Percentiles rank a stretch among this genome's conserved stretches.
phyloP scores from a whole-genome alignment of 64 coral and sea anemone species.

The Astreopora myriophthalma region DNA sequence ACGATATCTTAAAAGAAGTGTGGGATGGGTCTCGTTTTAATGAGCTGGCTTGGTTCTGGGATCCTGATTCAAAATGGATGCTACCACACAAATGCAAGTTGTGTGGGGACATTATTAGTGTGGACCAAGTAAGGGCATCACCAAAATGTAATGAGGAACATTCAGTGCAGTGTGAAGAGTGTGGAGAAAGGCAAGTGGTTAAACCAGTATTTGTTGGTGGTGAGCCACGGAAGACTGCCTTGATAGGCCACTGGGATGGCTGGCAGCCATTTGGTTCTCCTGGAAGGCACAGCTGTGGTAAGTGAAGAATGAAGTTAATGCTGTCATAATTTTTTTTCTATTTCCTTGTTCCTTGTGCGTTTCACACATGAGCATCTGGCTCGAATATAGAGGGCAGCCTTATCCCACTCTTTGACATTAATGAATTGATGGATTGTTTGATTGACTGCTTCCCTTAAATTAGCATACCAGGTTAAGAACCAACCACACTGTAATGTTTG shows the following conservation, averaged over 20 bases:
- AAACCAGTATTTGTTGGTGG: neutral
- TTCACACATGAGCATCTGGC: no score
- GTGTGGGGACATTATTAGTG: neutral
- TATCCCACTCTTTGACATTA: no score
- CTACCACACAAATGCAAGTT: neutral
- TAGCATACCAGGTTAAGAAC: no score
- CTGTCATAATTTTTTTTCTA: no score
- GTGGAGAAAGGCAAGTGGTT: neutral
- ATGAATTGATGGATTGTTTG: no score
- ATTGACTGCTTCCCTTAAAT: no score
- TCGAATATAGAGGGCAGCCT: no score
- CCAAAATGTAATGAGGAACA: neutral
- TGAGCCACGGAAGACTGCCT: conserved; percentile 27
- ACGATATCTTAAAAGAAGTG: neutral
- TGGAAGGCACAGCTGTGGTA: conserved; percentile 32
- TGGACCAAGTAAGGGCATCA: neutral
- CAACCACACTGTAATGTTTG: neutral
- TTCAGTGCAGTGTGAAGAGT: neutral
- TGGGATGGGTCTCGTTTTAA: neutral
- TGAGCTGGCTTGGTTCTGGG: neutral
- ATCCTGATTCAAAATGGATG: neutral
- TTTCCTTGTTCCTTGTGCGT: no score
- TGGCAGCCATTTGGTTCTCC: conserved; percentile 48
- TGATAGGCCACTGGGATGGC: conserved; percentile 57
- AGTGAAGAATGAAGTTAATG: no score